Evolutionary conservation across 2,797 vertebrate genomes (phyloP).

Genomic region (Cygnus olor): DNA sequence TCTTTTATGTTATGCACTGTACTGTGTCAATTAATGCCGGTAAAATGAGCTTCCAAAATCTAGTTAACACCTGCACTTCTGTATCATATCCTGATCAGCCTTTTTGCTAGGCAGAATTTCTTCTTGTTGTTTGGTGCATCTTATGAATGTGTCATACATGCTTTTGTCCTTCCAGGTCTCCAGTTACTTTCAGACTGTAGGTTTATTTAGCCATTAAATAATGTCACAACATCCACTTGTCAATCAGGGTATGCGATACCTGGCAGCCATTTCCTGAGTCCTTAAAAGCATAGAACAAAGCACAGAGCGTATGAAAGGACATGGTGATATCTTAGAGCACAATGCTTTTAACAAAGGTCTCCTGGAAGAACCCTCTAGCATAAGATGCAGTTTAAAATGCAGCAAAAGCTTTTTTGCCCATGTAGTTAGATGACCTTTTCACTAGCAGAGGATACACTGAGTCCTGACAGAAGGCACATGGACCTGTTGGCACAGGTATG

Average conservation of each 20-base stretch:
- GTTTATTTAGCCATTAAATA: constrained; percentile 41
- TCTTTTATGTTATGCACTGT: neutral
- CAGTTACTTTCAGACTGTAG: neutral
- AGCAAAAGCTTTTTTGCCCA: neutral
- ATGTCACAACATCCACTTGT: neutral
- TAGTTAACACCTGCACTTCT: neutral
- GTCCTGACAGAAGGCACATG: neutral
- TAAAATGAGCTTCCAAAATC: neutral
- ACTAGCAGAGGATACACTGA: neutral
- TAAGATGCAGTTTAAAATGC: neutral
- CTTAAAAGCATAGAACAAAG: neutral
- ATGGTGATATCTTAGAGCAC: neutral
- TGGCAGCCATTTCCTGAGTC: neutral
- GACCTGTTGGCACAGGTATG: neutral
- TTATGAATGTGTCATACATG: neutral
- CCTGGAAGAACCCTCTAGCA: neutral
- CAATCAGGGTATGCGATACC: neutral
- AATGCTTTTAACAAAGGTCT: neutral
- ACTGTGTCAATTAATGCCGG: neutral
- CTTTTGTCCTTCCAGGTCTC: neutral
- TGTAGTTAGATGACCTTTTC: neutral
- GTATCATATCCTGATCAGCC: neutral
- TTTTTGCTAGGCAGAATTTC: neutral
- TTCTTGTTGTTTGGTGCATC: neutral
- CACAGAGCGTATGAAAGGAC: neutral